phyloP scores from a whole-genome alignment of 23 tunicate genomes.

The Diplosoma virens region DNA sequence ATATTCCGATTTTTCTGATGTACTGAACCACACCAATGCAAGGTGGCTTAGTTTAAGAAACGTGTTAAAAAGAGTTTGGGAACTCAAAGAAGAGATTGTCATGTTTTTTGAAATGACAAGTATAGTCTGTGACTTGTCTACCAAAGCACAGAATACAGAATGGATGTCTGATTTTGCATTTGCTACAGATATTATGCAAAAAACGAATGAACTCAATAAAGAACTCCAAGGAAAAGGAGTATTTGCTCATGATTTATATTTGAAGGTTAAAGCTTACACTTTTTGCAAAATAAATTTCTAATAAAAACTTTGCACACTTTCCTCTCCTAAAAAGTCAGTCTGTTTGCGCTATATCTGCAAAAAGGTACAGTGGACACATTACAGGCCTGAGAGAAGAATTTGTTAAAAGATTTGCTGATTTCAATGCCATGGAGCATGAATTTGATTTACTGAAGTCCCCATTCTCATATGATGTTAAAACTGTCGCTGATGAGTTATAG shows the following conservation, averaged over 20 bases:
- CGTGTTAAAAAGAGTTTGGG: conserved; percentile 29
- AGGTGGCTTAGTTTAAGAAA: conserved; percentile 48
- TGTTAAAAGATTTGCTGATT: conserved; percentile 21
- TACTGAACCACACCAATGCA: conserved; percentile 40
- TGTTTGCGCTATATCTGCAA: background rate
- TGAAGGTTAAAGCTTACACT: conserved; percentile 21
- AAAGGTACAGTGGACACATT: conserved; percentile 8
- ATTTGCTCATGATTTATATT: conserved; percentile 35
- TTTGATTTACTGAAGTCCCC: too few relatives aligned
- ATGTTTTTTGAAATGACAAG: conserved; percentile 28
- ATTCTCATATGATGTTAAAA: conserved; percentile 11
- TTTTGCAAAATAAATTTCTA: conserved; percentile 10
- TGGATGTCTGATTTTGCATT: conserved; percentile 37
- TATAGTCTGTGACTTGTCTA: conserved; percentile 1
- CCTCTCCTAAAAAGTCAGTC: conserved; percentile 21
- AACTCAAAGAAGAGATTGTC: conserved; percentile 37
- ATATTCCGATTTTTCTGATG: conserved; percentile 28
- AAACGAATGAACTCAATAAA: conserved; percentile 16
- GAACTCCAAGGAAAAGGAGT: conserved; percentile 22
- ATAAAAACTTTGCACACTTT: conserved; percentile 27
- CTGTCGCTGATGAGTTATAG: conserved; percentile 3
- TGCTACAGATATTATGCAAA: conserved; percentile 32
- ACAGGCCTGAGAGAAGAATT: conserved; percentile 26
- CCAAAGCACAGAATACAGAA: conserved; percentile 13
- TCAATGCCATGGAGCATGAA: conserved; percentile 7